phyloP scores from a whole-genome alignment of 2,113 vertebrate species.

The Axis porcinus region DNA sequence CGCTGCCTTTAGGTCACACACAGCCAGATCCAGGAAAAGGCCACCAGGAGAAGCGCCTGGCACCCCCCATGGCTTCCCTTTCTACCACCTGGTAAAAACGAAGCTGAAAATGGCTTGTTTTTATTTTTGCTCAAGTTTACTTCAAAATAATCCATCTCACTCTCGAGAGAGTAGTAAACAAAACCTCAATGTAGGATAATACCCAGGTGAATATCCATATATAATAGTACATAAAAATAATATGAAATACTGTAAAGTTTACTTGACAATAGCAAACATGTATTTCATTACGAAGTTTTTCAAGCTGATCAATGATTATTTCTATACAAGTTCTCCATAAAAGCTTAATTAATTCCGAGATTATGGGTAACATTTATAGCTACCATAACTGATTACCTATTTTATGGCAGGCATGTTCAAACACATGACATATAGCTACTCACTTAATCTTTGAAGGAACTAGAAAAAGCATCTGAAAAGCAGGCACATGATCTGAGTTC shows the following conservation, averaged over 20 bases:
- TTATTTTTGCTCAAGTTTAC: not conserved
- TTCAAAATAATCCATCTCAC: not conserved
- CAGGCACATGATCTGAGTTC: not conserved
- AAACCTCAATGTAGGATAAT: not conserved
- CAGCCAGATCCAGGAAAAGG: not conserved
- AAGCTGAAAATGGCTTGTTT: not conserved
- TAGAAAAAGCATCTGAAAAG: not conserved
- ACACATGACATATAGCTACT: not conserved
- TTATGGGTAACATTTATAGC: not conserved
- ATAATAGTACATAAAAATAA: not conserved
- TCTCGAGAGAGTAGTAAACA: not conserved
- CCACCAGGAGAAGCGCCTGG: not conserved
- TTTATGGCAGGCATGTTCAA: not conserved
- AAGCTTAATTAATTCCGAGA: slow-evolving; percentile 59
- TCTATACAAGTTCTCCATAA: not conserved
- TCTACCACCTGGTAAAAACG: not conserved
- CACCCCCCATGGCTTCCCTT: not conserved
- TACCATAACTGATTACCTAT: not conserved
- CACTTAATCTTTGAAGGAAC: not conserved
- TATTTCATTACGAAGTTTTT: slow-evolving; percentile 47
- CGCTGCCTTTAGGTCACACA: not conserved
- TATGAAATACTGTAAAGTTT: not conserved
- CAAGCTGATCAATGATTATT: slow-evolving; percentile 38
- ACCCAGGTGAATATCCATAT: not conserved
- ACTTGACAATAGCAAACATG: not conserved